phyloP scores from a whole-genome alignment of 2,888 invertebrate genomes.

The Nomada ruficornis region DNA sequence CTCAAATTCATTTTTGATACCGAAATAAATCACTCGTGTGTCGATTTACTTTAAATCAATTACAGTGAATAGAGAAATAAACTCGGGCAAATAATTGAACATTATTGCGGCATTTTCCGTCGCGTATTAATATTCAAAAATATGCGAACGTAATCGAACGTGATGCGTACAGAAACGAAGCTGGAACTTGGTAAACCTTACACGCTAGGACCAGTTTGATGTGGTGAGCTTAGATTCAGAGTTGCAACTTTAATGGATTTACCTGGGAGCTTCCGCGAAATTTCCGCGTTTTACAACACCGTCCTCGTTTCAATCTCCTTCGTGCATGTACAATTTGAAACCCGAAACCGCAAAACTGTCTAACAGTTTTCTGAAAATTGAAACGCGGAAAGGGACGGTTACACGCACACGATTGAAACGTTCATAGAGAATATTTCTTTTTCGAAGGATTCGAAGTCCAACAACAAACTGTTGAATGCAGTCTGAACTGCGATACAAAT shows the following conservation, averaged over 20 bases:
- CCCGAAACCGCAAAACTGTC: not conserved
- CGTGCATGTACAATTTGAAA: not conserved
- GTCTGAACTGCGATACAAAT: too few relatives aligned
- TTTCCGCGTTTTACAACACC: not conserved
- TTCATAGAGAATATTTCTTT: too few relatives aligned
- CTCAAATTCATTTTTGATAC: too few relatives aligned
- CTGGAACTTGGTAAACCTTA: not conserved
- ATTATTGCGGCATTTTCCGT: not conserved
- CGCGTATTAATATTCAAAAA: not conserved
- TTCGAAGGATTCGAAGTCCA: too few relatives aligned
- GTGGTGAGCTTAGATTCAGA: not conserved
- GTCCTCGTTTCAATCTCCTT: not conserved
- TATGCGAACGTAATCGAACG: not conserved
- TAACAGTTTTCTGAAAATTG: not conserved
- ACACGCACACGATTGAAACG: too few relatives aligned
- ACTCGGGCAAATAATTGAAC: too few relatives aligned
- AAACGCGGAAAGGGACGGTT: too few relatives aligned
- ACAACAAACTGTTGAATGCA: too few relatives aligned
- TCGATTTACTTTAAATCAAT: too few relatives aligned
- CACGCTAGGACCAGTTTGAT: not conserved
- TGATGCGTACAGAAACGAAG: not conserved
- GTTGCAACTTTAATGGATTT: constrained; percentile 10
- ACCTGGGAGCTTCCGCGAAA: not conserved
- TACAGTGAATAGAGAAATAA: too few relatives aligned
- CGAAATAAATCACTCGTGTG: too few relatives aligned